phyloP scores from a whole-genome alignment of 37 sponge, comb jelly and placozoan species.

The Amphimedon queenslandica region DNA sequence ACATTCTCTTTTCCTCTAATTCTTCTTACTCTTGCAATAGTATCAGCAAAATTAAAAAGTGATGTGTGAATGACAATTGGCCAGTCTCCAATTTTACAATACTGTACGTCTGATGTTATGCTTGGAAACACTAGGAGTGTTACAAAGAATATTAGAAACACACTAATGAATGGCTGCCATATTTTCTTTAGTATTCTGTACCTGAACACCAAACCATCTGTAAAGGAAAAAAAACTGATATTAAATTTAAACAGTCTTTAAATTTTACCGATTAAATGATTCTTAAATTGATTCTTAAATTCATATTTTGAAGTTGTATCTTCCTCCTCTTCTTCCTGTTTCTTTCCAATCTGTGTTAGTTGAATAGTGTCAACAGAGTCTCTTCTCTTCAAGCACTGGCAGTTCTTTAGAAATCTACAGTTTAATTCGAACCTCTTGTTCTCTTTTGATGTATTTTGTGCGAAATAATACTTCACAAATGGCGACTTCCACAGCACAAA shows the following conservation, averaged over 20 bases:
- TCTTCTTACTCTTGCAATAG: constrained; percentile 49
- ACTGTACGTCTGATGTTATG: constrained; percentile 51
- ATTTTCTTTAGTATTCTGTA: constrained; percentile 40
- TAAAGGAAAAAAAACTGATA: not conserved
- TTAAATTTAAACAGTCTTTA: no score
- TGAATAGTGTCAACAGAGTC: no score
- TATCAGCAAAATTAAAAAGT: constrained; percentile 69
- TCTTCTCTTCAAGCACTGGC: no score
- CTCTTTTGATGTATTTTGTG: not conserved
- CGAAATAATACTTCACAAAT: constrained; percentile 59
- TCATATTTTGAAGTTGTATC: no score
- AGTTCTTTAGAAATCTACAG: no score
- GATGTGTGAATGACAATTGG: constrained; percentile 68
- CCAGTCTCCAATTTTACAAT: constrained; percentile 72
- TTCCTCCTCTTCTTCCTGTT: no score
- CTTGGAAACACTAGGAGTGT: constrained; percentile 88
- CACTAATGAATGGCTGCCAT: constrained; percentile 61
- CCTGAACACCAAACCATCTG: not conserved
- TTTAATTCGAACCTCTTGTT: no score
- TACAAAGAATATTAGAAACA: constrained; percentile 55
- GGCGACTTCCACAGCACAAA: constrained; percentile 41
- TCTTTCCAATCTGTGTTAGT: no score
- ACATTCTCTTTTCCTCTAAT: no score
- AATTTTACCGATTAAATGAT: no score
- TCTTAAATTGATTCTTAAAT: no score